Base-by-base conservation (phyloP, 2,888 invertebrate genomes). In the Mesorhabditis spiculigera region DNA sequence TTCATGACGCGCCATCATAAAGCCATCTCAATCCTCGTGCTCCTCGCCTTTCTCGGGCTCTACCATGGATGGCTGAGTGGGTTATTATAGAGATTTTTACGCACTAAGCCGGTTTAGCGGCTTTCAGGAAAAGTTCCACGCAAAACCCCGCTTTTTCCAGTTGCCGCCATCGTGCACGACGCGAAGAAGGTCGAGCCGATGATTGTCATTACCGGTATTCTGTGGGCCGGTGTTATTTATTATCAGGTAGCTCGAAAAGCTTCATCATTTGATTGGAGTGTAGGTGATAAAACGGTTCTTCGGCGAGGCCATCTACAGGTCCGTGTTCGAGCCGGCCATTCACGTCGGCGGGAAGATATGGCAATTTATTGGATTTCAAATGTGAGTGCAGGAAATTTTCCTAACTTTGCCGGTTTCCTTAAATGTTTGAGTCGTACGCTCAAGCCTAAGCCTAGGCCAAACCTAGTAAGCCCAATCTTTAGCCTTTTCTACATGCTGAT, bases 401-500 rank as follows among this genome's bases (percentile, higher is more conserved):
- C 28, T 28, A 28, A 28, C 28, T 28, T 28, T 28, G 28, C 28
- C 28, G 28, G 28, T 28, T 28, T 28, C 28, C 28, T 28, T 28
- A 28, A 28, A 28, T 28, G 28, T 28, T 28, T 28, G 28, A 28
- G 28, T 28, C 28, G 28, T 28, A 28, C 28, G 28, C 28, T 28
- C 28, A 28, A 28, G 28, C 28, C 28, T 28, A 28, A 28, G 28
- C 28, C 28, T 28, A 28, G 28, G 28, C 28, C 28, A 28, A 28
- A 28, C 28, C 28, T 28, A 28, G 28, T 28, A 28, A 28, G 28
- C 28, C 28, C 28, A 28, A 28, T 28, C 71, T 77, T 70, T 68
- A 78, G 78, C 66, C 65, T 65, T 66, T 62, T 71, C 28, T 75
- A 78, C 71, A 64, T 73, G 13, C 66, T 71, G 13, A 65, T 76